Conservation (phyloP, 2,113 vertebrate genomes). For the Picathartes gymnocephalus region DNA sequence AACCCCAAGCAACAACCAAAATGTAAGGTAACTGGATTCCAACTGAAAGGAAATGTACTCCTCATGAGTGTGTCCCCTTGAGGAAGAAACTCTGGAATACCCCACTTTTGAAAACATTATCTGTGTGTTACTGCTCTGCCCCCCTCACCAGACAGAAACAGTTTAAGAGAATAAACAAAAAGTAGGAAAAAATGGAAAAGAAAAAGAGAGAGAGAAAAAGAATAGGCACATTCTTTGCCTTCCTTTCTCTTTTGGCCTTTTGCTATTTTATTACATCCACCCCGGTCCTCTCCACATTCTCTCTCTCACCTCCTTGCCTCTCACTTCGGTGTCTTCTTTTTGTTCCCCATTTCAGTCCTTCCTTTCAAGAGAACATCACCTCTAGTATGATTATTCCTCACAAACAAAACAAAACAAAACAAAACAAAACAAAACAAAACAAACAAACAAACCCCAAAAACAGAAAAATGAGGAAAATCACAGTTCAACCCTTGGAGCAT, state of each 20-base stretch:
- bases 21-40: not conserved
- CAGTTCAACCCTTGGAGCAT: not conserved
- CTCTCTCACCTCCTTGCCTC: not conserved
- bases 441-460: too few relatives aligned
- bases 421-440: too few relatives aligned
- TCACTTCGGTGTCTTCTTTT: not conserved
- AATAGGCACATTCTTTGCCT: not conserved
- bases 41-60: not conserved
- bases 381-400: not conserved
- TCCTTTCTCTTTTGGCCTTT: not conserved
- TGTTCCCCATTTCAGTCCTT: not conserved
- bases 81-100: not conserved
- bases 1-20: not conserved
- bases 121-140: not conserved
- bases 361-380: not conserved
- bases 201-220: too few relatives aligned
- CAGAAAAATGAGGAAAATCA: not conserved
- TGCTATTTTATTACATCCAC: not conserved
- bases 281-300: not conserved
- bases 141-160: not conserved
- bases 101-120: not conserved
- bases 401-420: not conserved
- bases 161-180: not conserved
- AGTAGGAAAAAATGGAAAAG: rapidly evolving
- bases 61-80: not conserved